Base-by-base conservation (phyloP, 2,888 invertebrate species). In the Podabrus alpinus region DNA sequence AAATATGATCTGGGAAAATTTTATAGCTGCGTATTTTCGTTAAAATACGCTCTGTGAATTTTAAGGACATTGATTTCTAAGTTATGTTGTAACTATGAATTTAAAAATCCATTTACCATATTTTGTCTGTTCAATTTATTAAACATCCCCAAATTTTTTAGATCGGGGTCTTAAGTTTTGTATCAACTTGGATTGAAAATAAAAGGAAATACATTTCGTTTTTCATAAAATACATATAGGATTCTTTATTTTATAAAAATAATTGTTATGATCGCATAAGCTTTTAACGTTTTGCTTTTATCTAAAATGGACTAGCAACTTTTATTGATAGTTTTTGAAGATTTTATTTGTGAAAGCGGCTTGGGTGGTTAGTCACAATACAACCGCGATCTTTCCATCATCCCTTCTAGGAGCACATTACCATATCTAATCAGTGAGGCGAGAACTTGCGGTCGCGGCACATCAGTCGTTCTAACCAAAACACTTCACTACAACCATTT, bases 361-460 rank as follows among this genome's bases (percentile, higher is more conserved):
- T 68, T 70, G 45, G 59, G 70, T 19, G 67, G 60, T 73, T 70
- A 62, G 16, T 21, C 25, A 67, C 66, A 70, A 70, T 60, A 61
- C 70, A 69, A 73, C 69, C 69, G 68, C 68, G 62, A 66, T 21
- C 15, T 66, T 69, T 71, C 68, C 68, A 75, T 68, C 69, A 69
- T 68, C 61, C 72, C 69, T 69, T 67, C 59, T 68, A 73, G 59
- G 16, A 29, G 61, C 59, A 66, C 71, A 76, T 76, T 76, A 76
- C 76, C 73, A 71, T 76, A 76, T 76, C 76, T 76, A 76, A 76
- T 76, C 76, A 62, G 67, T 59, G 25, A 71, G 61, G 66, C 68
- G 70, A 76, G 69, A 71, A 73, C 11, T 76, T 76, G 73, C 29
- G 76, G 76, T 76, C 71, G 70, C 72, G 64, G 72, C 68, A 70